Evolutionary conservation across 2,888 invertebrate species (phyloP).

Genomic region (Rhynchonema sp.): DNA sequence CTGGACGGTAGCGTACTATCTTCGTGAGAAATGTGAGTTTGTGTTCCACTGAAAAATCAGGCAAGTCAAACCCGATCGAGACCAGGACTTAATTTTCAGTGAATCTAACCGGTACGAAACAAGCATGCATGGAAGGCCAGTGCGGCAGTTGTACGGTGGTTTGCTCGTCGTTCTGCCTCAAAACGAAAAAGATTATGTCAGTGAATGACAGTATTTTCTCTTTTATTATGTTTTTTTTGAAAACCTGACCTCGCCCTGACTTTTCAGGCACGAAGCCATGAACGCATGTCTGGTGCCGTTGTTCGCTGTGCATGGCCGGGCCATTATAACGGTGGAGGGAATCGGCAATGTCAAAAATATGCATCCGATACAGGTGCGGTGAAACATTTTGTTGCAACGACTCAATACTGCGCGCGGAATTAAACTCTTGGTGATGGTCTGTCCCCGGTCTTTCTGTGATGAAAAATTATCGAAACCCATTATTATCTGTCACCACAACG

Average conservation of each 20-base stretch:
- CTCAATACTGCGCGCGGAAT: too few relatives aligned
- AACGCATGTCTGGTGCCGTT: constrained; percentile 76
- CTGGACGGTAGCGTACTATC: constrained; percentile 59
- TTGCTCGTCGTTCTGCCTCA: too few relatives aligned
- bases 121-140: constrained; percentile 80
- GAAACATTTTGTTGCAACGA: too few relatives aligned
- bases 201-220: too few relatives aligned
- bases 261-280: too few relatives aligned
- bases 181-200: too few relatives aligned
- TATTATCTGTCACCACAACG: too few relatives aligned
- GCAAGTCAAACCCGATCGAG: neutral
- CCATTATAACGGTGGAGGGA: constrained; percentile 79
- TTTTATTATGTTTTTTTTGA: too few relatives aligned
- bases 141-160: constrained; percentile 89
- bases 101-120: constrained; percentile 64
- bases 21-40: constrained; percentile 46
- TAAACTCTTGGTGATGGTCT: too few relatives aligned
- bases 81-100: constrained; percentile 32
- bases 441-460: too few relatives aligned
- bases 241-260: too few relatives aligned
- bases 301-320: constrained; percentile 62
- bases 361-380: neutral
- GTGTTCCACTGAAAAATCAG: neutral
- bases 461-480: too few relatives aligned
- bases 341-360: constrained; percentile 34